phyloP scores from a whole-genome alignment of 2,113 vertebrate species.

The Corvus hawaiiensis region DNA sequence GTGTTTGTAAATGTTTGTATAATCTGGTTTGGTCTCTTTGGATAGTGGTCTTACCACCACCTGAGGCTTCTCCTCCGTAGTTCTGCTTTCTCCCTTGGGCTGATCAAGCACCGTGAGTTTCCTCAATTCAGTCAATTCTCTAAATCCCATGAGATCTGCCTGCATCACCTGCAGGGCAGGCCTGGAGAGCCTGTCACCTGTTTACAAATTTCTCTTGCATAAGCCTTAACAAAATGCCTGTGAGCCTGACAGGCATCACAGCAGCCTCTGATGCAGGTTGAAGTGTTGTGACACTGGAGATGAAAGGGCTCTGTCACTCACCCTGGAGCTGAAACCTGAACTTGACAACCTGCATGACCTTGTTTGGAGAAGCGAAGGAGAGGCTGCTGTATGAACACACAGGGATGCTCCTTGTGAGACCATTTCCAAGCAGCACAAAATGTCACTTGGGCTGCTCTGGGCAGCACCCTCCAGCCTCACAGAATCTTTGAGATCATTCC shows the following conservation, averaged over 20 bases:
- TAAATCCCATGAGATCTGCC: neutral
- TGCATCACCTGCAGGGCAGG: neutral
- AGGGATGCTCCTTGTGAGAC: neutral
- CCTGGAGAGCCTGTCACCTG: neutral
- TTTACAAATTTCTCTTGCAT: neutral
- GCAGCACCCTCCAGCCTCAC: fast-evolving
- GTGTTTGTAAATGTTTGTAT: neutral
- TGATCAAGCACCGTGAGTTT: neutral
- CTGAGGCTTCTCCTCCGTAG: fast-evolving
- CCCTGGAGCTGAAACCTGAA: neutral
- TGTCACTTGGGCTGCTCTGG: neutral
- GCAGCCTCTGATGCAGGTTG: neutral
- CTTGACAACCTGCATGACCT: neutral
- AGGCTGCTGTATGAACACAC: neutral
- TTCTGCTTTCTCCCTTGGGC: neutral
- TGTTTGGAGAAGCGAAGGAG: neutral
- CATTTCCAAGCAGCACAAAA: neutral
- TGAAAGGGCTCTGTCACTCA: neutral
- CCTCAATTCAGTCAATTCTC: neutral
- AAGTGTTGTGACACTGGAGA: neutral
- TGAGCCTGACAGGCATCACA: neutral
- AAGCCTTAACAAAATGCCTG: neutral
- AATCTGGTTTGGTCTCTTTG: neutral
- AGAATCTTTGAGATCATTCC: neutral
- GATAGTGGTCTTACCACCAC: neutral